phyloP scores from a whole-genome alignment of 2,888 invertebrate genomes.

The Drosophila niveifrons region DNA sequence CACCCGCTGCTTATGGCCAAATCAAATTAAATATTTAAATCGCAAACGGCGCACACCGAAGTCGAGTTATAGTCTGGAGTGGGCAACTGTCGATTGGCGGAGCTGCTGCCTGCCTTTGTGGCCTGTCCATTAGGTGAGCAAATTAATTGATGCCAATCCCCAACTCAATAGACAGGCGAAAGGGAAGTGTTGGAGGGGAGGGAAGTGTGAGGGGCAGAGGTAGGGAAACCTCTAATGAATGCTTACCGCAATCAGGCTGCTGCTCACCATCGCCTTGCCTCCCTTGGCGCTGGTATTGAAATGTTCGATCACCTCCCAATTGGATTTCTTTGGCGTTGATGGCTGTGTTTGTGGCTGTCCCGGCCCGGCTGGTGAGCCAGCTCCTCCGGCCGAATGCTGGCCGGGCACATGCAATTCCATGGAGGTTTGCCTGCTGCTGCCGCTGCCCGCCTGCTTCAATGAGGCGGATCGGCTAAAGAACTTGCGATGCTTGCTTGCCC shows the following conservation, averaged over 20 bases:
- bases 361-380: conserved; percentile 49
- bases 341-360: conserved; percentile 86
- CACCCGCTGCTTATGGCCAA: conserved; percentile 51
- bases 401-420: conserved; percentile 83
- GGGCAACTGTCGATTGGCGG: not conserved
- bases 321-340: conserved; percentile 91
- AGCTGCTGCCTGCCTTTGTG: conserved; percentile 4
- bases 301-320: conserved; percentile 96
- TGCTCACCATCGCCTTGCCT: conserved; percentile 88
- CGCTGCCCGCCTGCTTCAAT: conserved; percentile 86
- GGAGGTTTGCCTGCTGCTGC: conserved; percentile 79
- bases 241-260: conserved; percentile 89
- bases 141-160: conserved; percentile 71
- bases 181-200: not conserved
- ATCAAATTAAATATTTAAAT: conserved; percentile 77
- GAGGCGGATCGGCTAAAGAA: conserved; percentile 87
- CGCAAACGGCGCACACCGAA: conserved; percentile 14
- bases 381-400: conserved; percentile 55
- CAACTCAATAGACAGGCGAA: conserved; percentile 5
- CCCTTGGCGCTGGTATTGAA: conserved; percentile 89
- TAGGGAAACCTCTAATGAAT: conserved; percentile 15
- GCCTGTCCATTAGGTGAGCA: conserved; percentile 61
- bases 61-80: not conserved
- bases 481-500: conserved; percentile 73
- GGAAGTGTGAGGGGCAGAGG: not conserved